Percentiles rank a stretch among this genome's conserved stretches.
These are phyloP conservation scores for Rhyacichthys aspro DNA, from an alignment of 2,797 vertebrate genomes.

Conservation along the genomic window DNA sequence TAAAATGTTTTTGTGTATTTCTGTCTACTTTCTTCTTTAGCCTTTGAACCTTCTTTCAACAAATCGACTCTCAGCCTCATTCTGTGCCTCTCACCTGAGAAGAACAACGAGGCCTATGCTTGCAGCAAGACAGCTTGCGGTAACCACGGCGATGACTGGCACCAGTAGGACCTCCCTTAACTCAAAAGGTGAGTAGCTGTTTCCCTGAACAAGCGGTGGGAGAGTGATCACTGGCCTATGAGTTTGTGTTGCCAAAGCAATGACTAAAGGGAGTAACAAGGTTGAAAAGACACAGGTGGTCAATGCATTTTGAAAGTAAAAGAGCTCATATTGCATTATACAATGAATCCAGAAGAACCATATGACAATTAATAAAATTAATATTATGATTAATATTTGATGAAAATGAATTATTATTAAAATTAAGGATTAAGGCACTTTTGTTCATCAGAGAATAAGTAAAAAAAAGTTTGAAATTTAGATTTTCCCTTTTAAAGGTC, in stretches of 20 bases:
- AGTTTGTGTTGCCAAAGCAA: constrained; percentile 32
- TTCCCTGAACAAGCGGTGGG: constrained; percentile 41
- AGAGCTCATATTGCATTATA: no score
- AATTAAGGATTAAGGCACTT: no score
- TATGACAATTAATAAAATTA: no score
- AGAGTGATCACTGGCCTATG: constrained; percentile 28
- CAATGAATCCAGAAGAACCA: no score
- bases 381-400: no score
- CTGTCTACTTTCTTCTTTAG: constrained; percentile 20
- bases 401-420: no score
- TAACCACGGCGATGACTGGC: constrained; percentile 50
- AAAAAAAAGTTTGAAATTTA: no score
- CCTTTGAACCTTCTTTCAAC: constrained; percentile 5
- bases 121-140: constrained; percentile 51
- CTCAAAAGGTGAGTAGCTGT: constrained; percentile 25
- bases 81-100: constrained; percentile 61
- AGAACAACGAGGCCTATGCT: constrained; percentile 53
- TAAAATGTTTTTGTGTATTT: not conserved
- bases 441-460: no score
- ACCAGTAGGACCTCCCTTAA: constrained; percentile 28
- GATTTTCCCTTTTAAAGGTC: no score
- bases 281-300: constrained; percentile 3
- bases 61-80: constrained; percentile 16
- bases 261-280: constrained; percentile 49
- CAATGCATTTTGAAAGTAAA: no score